Evolutionary conservation across 2,797 vertebrate genomes (phyloP).

Genomic region (Lagodon rhomboides): DNA sequence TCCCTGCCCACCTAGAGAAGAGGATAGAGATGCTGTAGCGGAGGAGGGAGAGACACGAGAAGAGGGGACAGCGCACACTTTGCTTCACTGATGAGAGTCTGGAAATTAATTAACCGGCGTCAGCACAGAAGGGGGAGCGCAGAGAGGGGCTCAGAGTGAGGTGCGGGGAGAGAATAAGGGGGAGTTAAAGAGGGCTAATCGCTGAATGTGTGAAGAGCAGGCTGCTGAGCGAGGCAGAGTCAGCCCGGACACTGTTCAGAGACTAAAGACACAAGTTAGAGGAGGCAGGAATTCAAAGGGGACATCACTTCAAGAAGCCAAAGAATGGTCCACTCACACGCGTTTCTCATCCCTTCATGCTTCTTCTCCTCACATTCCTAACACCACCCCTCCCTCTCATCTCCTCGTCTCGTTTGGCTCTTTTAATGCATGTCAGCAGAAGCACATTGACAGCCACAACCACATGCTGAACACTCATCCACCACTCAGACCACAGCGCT

Average conservation of each 20-base stretch:
- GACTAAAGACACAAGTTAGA: conserved; percentile 68
- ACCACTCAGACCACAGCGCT: conserved; percentile 30
- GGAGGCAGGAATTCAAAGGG: conserved; percentile 46
- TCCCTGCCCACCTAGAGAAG: conserved; percentile 73
- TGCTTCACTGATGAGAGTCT: conserved; percentile 75
- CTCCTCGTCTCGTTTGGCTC: conserved; percentile 15
- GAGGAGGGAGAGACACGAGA: conserved; percentile 51
- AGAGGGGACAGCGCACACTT: conserved; percentile 69
- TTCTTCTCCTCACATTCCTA: conserved; percentile 33
- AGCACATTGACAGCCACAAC: conserved; percentile 55
- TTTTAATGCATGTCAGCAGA: conserved; percentile 72
- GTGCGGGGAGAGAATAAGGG: conserved; percentile 42
- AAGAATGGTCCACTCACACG: conserved; percentile 47
- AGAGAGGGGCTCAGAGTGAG: conserved; percentile 52
- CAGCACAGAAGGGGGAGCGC: conserved; percentile 56
- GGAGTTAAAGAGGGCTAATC: conserved; percentile 55
- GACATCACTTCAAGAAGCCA: conserved; percentile 45
- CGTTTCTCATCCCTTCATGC: conserved; percentile 42
- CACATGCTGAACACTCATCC: conserved; percentile 52
- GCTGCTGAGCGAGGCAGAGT: conserved; percentile 37
- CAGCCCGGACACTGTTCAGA: conserved; percentile 68
- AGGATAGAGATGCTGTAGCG: conserved; percentile 53
- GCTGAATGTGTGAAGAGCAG: conserved; percentile 48
- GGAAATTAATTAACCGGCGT: conserved; percentile 76
- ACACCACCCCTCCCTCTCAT: conserved; percentile 36